phyloP scores from a whole-genome alignment of 2,113 vertebrate genomes.

The Mandrillus leucophaeus region DNA sequence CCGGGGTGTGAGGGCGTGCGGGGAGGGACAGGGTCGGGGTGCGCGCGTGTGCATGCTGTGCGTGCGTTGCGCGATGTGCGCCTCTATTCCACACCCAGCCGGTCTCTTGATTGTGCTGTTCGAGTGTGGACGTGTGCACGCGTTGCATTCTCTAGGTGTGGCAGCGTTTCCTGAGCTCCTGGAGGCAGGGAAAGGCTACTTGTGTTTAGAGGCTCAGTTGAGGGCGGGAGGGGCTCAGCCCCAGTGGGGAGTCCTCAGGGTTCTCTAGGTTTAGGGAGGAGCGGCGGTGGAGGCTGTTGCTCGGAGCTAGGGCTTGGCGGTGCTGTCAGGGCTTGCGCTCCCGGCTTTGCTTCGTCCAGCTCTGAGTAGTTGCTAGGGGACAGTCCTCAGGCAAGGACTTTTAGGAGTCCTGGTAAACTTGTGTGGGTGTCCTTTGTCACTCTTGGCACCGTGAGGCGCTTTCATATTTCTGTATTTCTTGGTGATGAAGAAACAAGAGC shows the following conservation, averaged over 20 bases:
- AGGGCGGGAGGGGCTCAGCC: neutral
- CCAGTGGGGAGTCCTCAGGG: neutral
- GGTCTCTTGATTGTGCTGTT: neutral
- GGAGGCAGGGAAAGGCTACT: neutral
- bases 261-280: neutral
- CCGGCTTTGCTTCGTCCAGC: neutral
- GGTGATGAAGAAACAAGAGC: neutral
- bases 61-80: neutral
- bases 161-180: neutral
- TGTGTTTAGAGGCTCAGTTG: neutral
- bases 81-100: neutral
- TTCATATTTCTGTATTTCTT: neutral
- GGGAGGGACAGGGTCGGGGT: neutral
- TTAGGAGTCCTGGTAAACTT: slow-evolving; percentile 68
- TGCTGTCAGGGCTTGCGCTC: neutral
- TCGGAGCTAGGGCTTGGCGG: neutral
- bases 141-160: neutral
- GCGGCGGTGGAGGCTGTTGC: neutral
- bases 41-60: neutral
- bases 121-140: slow-evolving; percentile 17
- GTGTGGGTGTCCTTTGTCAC: slow-evolving; percentile 44
- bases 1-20: neutral
- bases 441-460: neutral
- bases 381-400: slow-evolving; percentile 6
- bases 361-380: neutral